phyloP scores from a whole-genome alignment of 2,113 vertebrate species.

The Aspidoscelis tigris region DNA sequence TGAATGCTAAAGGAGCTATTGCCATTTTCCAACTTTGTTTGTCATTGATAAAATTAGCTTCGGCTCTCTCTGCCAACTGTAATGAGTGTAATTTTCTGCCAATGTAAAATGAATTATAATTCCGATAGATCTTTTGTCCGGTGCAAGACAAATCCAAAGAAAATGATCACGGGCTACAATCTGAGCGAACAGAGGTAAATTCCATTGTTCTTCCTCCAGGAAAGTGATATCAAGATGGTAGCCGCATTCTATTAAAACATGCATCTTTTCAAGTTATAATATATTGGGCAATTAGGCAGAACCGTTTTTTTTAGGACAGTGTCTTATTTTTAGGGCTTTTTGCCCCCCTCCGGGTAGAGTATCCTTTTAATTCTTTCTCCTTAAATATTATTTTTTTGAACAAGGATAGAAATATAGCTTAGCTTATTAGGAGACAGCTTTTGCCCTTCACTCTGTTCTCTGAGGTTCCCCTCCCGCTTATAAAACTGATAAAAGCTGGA shows the following conservation, averaged over 20 bases:
- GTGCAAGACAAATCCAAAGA: slow-evolving; percentile 7
- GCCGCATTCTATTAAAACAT: slow-evolving; percentile 33
- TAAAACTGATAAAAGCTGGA: slow-evolving; percentile 42
- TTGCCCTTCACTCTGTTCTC: slow-evolving; percentile 52
- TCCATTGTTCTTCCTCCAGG: too few relatives aligned
- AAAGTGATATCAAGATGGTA: too few relatives aligned
- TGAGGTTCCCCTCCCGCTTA: slow-evolving; percentile 29
- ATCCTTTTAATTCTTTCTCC: slow-evolving; percentile 31
- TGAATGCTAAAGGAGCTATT: background rate
- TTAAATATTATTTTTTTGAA: slow-evolving; percentile 27
- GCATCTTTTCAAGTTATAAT: slow-evolving; percentile 59
- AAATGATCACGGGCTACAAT: slow-evolving; percentile 47
- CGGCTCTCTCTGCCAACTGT: slow-evolving; percentile 49
- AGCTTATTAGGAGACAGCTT: slow-evolving; percentile 54
- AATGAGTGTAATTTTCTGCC: slow-evolving; percentile 53
- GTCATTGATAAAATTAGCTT: slow-evolving; percentile 30
- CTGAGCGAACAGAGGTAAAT: too few relatives aligned
- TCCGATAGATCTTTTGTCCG: slow-evolving; percentile 58
- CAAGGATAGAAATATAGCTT: slow-evolving; percentile 47
- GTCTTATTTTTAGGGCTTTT: slow-evolving; percentile 46
- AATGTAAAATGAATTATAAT: slow-evolving; percentile 53
- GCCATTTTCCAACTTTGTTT: background rate
- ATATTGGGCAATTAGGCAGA: slow-evolving; percentile 58
- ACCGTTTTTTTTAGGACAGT: slow-evolving; percentile 19
- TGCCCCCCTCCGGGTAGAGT: slow-evolving; percentile 29